phyloP scores from a whole-genome alignment of 1,140 invertebrate species.

The Tetramorium parvispinum region DNA sequence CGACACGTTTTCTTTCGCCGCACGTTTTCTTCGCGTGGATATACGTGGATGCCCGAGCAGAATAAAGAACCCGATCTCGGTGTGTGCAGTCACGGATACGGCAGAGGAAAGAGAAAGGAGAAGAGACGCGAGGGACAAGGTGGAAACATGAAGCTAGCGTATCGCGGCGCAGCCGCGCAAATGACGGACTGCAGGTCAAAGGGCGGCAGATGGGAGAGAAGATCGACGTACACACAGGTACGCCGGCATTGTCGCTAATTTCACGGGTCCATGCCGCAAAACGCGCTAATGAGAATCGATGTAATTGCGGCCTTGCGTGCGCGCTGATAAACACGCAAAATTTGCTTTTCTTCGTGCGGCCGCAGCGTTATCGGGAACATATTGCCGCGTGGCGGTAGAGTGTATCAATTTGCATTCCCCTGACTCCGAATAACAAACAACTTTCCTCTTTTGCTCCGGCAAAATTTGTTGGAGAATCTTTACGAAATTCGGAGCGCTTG shows the following conservation, averaged over 20 bases:
- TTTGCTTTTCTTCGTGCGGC: conserved; percentile 26
- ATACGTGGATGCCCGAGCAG: conserved; percentile 45
- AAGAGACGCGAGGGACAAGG: background rate
- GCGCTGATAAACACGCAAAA: conserved; percentile 44
- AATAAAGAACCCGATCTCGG: conserved; percentile 39
- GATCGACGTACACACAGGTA: background rate
- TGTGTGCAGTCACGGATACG: conserved; percentile 19
- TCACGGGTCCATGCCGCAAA: conserved; percentile 45
- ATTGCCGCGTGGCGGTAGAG: background rate
- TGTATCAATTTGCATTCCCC: background rate
- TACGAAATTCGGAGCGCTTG: background rate
- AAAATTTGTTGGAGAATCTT: background rate
- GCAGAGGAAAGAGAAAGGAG: background rate
- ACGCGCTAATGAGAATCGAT: conserved; percentile 63
- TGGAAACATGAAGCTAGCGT: conserved; percentile 11
- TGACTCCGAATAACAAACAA: background rate
- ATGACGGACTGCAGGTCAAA: conserved; percentile 8
- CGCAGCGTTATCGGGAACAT: background rate
- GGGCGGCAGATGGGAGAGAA: background rate
- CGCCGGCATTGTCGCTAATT: conserved; percentile 39
- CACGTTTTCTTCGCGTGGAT: conserved; percentile 47
- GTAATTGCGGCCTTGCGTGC: conserved; percentile 53
- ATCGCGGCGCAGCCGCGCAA: background rate
- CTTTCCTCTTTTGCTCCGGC: background rate
- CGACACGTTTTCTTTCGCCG: conserved; percentile 67